Conservation (phyloP, 2,797 vertebrate genomes). For the Ceyx erithaca region DNA sequence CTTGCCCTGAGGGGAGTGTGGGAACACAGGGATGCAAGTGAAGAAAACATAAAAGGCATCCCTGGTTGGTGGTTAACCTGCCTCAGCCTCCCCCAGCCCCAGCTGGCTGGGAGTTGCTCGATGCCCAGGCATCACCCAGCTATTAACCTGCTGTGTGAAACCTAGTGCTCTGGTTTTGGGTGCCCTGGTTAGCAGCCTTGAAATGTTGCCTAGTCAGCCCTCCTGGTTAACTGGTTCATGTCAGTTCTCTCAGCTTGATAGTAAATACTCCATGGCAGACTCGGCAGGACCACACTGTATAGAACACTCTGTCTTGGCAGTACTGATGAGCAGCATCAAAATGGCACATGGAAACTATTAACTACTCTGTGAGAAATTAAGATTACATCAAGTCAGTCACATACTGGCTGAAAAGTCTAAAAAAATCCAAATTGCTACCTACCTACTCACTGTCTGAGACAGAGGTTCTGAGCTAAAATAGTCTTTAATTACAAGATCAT, state of each 20-base stretch:
- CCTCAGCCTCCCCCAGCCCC: background rate
- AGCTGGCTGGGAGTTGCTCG: background rate
- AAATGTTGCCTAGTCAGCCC: background rate
- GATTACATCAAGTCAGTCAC: background rate
- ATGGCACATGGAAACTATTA: background rate
- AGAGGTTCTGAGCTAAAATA: background rate
- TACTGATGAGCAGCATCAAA: background rate
- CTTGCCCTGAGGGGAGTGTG: background rate
- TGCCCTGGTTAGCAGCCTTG: background rate
- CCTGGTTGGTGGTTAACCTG: background rate
- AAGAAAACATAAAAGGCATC: background rate
- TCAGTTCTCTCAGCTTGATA: background rate
- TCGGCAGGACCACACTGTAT: background rate
- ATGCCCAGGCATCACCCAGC: background rate
- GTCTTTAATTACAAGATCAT: background rate
- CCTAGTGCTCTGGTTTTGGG: background rate
- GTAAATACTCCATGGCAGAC: fast-evolving
- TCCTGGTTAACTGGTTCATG: background rate
- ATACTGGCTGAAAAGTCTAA: background rate
- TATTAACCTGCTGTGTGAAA: background rate
- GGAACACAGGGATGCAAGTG: background rate
- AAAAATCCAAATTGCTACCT: background rate
- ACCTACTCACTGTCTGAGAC: background rate
- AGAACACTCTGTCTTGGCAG: background rate
- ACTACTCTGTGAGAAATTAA: background rate